A percentile compares a stretch with the other conserved stretches of the same genome.
These are phyloP conservation scores for Pseudorectes ferrugineus DNA, from an alignment of 2,113 vertebrate genomes.

Conservation along the genomic window DNA sequence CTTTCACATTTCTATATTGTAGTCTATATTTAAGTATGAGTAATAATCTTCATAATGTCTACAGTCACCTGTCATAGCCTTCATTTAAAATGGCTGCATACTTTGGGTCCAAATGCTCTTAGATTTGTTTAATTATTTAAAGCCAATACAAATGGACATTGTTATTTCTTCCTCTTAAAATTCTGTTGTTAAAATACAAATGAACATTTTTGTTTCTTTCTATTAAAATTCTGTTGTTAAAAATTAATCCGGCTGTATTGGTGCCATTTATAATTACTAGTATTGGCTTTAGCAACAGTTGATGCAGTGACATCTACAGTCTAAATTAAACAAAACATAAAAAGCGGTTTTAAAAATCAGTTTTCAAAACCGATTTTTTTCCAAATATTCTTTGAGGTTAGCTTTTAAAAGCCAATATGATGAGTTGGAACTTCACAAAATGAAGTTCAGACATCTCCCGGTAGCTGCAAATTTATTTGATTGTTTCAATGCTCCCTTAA, in stretches of 20 bases:
- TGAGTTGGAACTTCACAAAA: not conserved
- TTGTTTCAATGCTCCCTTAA: not conserved
- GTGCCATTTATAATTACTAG: not conserved
- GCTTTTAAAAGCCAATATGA: not conserved
- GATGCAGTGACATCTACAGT: not conserved
- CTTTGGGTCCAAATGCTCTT: not conserved
- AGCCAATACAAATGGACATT: not conserved
- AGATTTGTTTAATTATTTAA: not conserved
- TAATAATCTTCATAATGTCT: not conserved
- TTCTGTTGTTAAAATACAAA: not conserved
- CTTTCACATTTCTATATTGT: not conserved
- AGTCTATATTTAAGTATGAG: not conserved
- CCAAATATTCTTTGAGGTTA: not conserved
- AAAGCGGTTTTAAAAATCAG: not conserved
- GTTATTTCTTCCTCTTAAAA: not conserved
- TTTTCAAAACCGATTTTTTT: not conserved
- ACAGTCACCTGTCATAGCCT: not conserved
- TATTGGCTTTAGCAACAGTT: not conserved
- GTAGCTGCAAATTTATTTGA: conserved; percentile 12
- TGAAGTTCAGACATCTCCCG: not conserved
- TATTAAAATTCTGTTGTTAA: not conserved
- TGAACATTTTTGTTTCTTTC: not conserved
- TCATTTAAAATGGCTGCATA: not conserved
- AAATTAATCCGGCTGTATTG: not conserved
- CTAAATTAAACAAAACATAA: not conserved